Percentiles rank a stretch among this genome's conserved stretches.
These are phyloP conservation scores for Megatriorchis doriae DNA, from an alignment of 2,113 vertebrate species.

Conservation along the genomic window DNA sequence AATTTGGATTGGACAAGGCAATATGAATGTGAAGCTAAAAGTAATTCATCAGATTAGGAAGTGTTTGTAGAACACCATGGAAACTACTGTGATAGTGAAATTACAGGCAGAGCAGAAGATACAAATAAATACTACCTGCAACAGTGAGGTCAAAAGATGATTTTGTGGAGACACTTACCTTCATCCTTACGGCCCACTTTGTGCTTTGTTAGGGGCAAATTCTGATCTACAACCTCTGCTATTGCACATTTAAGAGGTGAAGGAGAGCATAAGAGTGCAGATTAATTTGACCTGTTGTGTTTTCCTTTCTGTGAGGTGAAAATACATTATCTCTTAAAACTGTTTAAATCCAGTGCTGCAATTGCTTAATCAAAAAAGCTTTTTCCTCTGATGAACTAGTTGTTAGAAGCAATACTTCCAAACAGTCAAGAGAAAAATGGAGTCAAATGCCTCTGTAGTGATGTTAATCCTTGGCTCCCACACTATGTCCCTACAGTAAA, in stretches of 20 bases:
- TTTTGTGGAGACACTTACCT: not conserved
- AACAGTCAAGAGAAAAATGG: not conserved
- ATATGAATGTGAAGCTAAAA: slow-evolving; percentile 3
- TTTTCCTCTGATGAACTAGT: slow-evolving; percentile 20
- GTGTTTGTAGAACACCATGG: not conserved
- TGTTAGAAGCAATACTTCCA: slow-evolving; percentile 1
- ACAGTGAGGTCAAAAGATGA: not conserved
- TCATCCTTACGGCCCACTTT: not conserved
- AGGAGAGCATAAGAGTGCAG: not conserved
- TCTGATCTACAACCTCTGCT: not conserved
- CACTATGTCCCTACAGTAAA: not conserved
- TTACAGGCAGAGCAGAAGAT: not conserved
- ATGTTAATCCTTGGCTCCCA: slow-evolving; percentile 9
- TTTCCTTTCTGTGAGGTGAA: slow-evolving; percentile 3
- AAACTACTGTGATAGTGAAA: not conserved
- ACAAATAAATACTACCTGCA: not conserved
- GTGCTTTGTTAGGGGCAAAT: not conserved
- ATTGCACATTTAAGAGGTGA: not conserved
- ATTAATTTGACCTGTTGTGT: not conserved
- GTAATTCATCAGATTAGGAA: slow-evolving; percentile 16
- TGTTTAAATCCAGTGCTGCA: not conserved
- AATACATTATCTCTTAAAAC: not conserved
- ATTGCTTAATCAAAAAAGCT: slow-evolving; percentile 36
- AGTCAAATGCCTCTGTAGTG: not conserved
- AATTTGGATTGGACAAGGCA: not conserved